Evolutionary conservation across 2,888 invertebrate genomes (phyloP).

Genomic region (Tholera decimalis): DNA sequence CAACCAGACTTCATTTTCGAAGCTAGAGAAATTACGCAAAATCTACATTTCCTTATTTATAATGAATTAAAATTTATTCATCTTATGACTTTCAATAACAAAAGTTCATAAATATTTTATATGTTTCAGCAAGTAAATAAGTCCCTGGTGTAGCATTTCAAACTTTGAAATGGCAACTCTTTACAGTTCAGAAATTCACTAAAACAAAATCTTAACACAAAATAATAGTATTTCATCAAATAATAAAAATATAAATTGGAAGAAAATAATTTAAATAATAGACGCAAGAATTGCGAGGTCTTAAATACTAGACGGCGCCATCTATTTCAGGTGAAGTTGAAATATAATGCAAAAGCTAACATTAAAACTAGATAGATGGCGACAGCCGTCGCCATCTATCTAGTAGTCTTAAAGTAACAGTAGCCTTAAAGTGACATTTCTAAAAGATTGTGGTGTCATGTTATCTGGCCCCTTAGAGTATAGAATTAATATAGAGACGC

Average conservation of each 20-base stretch:
- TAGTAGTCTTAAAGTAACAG: too few species aligned
- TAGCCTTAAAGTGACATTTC: too few species aligned
- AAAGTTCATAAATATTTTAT: background rate
- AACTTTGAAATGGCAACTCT: slow-evolving; percentile 25
- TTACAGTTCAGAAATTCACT: background rate
- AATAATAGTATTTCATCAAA: background rate
- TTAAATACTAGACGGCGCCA: background rate
- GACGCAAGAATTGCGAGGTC: background rate
- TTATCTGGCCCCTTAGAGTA: too few species aligned
- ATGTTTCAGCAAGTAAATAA: too few species aligned
- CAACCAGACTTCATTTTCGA: slow-evolving; percentile 28
- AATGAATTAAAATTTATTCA: background rate
- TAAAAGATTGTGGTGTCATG: too few species aligned
- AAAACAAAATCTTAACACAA: too few species aligned
- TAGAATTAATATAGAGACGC: too few species aligned
- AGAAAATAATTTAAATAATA: background rate
- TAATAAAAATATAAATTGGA: too few species aligned
- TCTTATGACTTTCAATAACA: too few species aligned
- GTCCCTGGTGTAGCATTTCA: slow-evolving; percentile 20
- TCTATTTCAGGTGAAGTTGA: background rate
- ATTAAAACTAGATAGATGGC: slow-evolving; percentile 17
- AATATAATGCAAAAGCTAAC: background rate
- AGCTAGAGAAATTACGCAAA: background rate
- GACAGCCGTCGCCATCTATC: too few species aligned
- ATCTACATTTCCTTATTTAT: background rate